phyloP scores from a whole-genome alignment of 1,140 invertebrate genomes.

The Procambarus virginalis region DNA sequence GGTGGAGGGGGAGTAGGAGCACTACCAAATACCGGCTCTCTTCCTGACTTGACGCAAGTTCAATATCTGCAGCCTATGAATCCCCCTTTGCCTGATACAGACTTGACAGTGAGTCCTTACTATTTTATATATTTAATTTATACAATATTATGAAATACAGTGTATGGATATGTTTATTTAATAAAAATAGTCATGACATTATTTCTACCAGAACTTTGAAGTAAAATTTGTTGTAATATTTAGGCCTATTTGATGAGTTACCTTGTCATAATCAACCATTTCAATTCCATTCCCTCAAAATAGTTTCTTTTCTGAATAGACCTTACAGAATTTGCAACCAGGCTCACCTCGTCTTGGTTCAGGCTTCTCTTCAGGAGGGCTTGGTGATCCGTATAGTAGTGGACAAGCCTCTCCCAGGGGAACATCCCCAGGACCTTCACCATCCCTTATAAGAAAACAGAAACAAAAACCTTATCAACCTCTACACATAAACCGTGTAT shows the following conservation, averaged over 20 bases:
- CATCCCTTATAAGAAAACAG: constrained; percentile 48
- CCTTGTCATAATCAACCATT: too few relatives aligned
- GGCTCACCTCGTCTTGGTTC: constrained; percentile 36
- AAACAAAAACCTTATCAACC: constrained; percentile 53
- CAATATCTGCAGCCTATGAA: constrained; percentile 60
- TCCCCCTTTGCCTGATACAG: constrained; percentile 53
- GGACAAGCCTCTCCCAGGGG: constrained; percentile 58
- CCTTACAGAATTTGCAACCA: constrained; percentile 15
- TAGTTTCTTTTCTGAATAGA: neutral
- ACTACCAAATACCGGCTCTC: constrained; percentile 57
- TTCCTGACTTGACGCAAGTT: constrained; percentile 56
- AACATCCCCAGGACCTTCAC: constrained; percentile 53
- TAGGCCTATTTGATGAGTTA: too few relatives aligned
- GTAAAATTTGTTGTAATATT: neutral
- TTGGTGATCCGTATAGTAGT: constrained; percentile 42
- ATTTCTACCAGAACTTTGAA: too few relatives aligned
- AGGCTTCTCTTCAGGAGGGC: constrained; percentile 33
- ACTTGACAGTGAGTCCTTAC: constrained; percentile 26
- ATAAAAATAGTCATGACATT: too few relatives aligned
- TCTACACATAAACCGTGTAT: constrained; percentile 22
- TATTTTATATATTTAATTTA: neutral
- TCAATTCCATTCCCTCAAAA: too few relatives aligned
- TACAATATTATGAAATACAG: too few relatives aligned
- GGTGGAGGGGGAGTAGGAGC: constrained; percentile 44
- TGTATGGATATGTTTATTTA: too few relatives aligned